Base-by-base conservation (phyloP, 92 coral and sea anemone genomes). In the Heteractis magnifica region DNA sequence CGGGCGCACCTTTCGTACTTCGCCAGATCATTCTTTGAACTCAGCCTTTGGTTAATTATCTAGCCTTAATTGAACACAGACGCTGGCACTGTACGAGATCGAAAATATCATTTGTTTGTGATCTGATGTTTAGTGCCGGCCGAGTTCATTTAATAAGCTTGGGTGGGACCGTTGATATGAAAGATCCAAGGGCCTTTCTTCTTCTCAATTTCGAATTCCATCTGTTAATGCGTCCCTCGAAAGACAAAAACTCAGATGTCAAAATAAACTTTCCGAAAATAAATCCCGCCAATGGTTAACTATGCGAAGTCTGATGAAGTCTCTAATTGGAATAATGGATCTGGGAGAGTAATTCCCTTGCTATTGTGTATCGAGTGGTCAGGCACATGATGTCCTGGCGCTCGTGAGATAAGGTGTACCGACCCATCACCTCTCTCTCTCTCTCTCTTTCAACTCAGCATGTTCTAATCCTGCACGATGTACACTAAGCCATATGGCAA, bases 241-340 rank as follows among this genome's bases (percentile, higher is more conserved):
- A 68, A 68, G 44, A 68, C 73, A 68, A 68, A 68, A 68, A 68
- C 48, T 68, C 73, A 26, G 48, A 68, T 68, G 73, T 68, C 73
- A 68, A 68, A 68, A 68, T 68, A 68, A 68, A 68, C 73, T 26
- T 26, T 20, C 49, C 20, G 73, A 68, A 68, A 68, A 26, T 11
- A 20, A 4, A 26, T 9, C 44, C 50, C 16, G 44, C 23, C 73
- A 23, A 21, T 68, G 26, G 26, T 19, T 68, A 68, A 20, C 73
- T 68, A 9, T 13, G 23, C 23, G 73, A 68, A 68, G 73, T 62
- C 70, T 23, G 21, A 62, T 23, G 70, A 34, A 34, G 6, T 68
- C 73, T 13, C 44, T 68, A 68, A 68, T 68, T 20, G 15, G 73
- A 68, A 68, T 68, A 21, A 8, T 68, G 14, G 50, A 68, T 8